These are phyloP conservation scores for Drosophila lini DNA, from an alignment of 1,140 invertebrate genomes.

Conservation along the genomic window DNA sequence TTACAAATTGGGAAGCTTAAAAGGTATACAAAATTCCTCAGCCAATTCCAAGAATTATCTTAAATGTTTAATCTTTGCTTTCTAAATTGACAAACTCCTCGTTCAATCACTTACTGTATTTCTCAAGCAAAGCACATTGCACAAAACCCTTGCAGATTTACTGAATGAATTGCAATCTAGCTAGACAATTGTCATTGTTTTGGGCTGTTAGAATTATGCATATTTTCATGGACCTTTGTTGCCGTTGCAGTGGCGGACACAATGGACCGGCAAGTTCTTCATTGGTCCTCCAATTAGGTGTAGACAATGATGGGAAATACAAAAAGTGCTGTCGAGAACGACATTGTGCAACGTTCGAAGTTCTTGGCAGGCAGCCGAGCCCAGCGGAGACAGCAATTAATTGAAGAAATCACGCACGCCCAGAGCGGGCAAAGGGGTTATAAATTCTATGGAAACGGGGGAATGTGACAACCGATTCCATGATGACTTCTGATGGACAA, in stretches of 20 bases:
- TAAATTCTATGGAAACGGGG: constrained; percentile 51
- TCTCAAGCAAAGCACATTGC: constrained; percentile 21
- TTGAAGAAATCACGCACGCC: constrained; percentile 80
- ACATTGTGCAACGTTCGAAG: constrained; percentile 68
- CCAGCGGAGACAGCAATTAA: constrained; percentile 68
- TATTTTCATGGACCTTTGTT: constrained; percentile 42
- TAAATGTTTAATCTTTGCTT: neutral
- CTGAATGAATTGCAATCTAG: constrained; percentile 26
- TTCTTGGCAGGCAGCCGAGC: constrained; percentile 32
- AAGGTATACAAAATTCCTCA: no score
- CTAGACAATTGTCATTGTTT: constrained; percentile 59
- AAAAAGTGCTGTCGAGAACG: constrained; percentile 32
- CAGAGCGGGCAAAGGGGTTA: constrained; percentile 29
- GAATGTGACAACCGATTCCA: constrained; percentile 57
- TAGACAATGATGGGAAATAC: constrained; percentile 58
- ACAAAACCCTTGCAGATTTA: constrained; percentile 19
- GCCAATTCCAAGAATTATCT: neutral
- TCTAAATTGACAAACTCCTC: constrained; percentile 6
- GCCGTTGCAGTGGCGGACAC: constrained; percentile 15
- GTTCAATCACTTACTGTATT: constrained; percentile 9
- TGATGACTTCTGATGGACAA: constrained; percentile 70
- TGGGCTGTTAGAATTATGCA: constrained; percentile 49
- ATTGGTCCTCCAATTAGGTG: constrained; percentile 53
- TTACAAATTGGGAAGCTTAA: neutral
- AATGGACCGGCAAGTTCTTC: constrained; percentile 44